phyloP scores from a whole-genome alignment of 2,113 vertebrate species.

The Symphodus melops region DNA sequence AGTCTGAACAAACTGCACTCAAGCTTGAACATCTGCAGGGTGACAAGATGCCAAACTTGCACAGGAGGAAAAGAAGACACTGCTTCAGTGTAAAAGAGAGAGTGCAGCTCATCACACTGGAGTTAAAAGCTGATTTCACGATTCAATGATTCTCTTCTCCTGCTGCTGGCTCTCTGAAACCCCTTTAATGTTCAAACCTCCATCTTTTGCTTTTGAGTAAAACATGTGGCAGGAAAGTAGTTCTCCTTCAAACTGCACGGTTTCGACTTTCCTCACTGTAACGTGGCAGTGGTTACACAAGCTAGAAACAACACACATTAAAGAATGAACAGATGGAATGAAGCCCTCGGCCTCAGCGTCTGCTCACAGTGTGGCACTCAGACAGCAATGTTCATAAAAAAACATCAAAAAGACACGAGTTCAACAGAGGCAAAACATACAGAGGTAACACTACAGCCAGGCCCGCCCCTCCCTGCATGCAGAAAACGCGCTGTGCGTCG shows the following conservation, averaged over 20 bases:
- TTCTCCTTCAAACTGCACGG: slow-evolving; percentile 43
- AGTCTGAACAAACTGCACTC: slow-evolving; percentile 2
- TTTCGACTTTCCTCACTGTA: slow-evolving; percentile 49
- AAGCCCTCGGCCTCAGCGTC: slow-evolving; percentile 27
- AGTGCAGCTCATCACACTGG: not conserved
- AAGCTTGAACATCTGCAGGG: not conserved
- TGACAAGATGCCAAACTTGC: not conserved
- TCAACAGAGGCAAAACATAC: not conserved
- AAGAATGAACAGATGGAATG: slow-evolving; percentile 47
- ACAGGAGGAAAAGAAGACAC: not conserved
- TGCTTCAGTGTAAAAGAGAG: not conserved
- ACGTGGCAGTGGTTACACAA: slow-evolving; percentile 78
- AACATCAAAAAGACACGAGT: not conserved
- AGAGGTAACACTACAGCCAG: not conserved
- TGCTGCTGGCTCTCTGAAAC: not conserved
- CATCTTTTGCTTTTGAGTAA: slow-evolving; percentile 3
- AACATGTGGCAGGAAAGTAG: slow-evolving; percentile 48
- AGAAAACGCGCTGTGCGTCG: no score
- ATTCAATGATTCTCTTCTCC: no score
- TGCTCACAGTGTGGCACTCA: slow-evolving; percentile 9
- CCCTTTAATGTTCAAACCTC: not conserved
- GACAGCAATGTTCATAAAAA: slow-evolving; percentile 10
- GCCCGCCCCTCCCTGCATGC: no score
- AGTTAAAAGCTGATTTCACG: no score
- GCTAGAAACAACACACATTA: slow-evolving; percentile 54